Percentiles rank a stretch among this genome's conserved stretches.
Conservation (phyloP, 2,888 invertebrate genomes). For the Eudemis profundana region DNA sequence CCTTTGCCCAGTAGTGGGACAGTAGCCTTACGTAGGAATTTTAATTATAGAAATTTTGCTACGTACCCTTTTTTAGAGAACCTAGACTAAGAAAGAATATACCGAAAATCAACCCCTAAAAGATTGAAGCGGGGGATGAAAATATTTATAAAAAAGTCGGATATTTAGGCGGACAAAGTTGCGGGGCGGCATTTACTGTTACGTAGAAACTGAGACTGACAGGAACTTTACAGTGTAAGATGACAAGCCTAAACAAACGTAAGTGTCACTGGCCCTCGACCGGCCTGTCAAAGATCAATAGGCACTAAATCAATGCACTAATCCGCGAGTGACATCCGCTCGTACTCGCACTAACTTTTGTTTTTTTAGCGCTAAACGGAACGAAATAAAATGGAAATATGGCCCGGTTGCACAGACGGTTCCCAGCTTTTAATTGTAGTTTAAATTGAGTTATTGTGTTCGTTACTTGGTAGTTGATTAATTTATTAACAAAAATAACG, state of each 20-base stretch:
- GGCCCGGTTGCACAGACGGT: conserved; percentile 44
- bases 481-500: background rate
- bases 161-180: no score
- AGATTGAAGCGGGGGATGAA: no score
- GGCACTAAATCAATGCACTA: conserved; percentile 69
- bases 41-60: no score
- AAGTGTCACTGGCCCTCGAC: conserved; percentile 15
- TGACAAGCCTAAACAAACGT: conserved; percentile 12
- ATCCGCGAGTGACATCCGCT: conserved; percentile 63
- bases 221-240: conserved; percentile 1
- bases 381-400: conserved; percentile 51
- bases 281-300: conserved; percentile 46
- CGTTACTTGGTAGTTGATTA: no score
- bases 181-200: no score
- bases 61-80: no score
- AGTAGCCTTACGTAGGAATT: no score
- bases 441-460: no score
- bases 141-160: no score
- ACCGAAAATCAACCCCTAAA: no score
- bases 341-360: conserved; percentile 45
- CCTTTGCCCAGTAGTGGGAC: no score
- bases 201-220: background rate
- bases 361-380: conserved; percentile 56
- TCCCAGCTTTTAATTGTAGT: background rate
- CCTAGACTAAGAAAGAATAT: no score